Evolutionary conservation across 2,797 vertebrate genomes (phyloP), one percentile per base, ranked within the genome.

Genomic region (Petrocephalus sullivani): DNA sequence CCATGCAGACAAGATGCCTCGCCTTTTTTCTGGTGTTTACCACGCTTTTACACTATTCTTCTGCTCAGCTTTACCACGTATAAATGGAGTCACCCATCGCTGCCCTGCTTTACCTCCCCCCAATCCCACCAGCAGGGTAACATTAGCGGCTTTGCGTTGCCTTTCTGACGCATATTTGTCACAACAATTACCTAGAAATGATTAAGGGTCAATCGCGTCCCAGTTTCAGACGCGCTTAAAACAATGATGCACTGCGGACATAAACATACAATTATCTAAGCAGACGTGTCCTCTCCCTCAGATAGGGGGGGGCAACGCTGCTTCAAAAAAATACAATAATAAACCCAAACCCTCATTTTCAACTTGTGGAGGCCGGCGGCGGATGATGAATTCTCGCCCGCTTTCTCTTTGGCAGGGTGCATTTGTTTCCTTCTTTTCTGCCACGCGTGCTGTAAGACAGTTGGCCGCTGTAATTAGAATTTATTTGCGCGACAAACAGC

Each of bases 31-130:
- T 14, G 46, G 19, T 86, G 84, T 88, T 86, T 91, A 89, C 88
- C 90, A 90, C 89, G 88, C 89, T 91, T 91, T 91, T 90, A 90
- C 91, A 90, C 90, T 87, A 91, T 92, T 92, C 91, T 92, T 91
- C 90, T 92, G 87, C 89, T 90, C 5, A 46, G 51, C 51, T 85
- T 91, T 90, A 90, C 89, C 87, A 87, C 75, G 84, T 86, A 89
- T 88, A 89, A 89, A 91, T 91, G 89, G 87, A 90, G 51, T 75
- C 49, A 83, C 84, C 78, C 83, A 46, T 90, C 23, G n/a, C 83
- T 71, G 91, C 90, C 91, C 89, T 91, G 89, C 84, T 82, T 88
- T 88, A 89, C 83, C 86, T 67, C 41, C 23, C 84, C 53, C 58
- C 46, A 19, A 23, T 2, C 51, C 12, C 23, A 9, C 9, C 46